Evolutionary conservation across 2,888 invertebrate genomes (phyloP).

Genomic region (Apodemia hepburni): DNA sequence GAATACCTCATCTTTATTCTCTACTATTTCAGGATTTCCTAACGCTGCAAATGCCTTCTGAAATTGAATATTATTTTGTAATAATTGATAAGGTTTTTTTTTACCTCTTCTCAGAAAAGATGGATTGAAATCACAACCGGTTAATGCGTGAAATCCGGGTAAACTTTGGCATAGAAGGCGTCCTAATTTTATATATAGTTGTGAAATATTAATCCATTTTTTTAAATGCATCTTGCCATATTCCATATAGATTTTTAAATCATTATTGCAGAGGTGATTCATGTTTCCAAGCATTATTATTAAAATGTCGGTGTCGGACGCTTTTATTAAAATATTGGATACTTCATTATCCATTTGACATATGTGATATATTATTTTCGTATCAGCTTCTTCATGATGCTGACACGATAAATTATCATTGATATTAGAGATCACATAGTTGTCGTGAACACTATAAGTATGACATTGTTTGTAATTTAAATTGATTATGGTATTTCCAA

Average conservation of each 20-base stretch:
- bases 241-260: constrained; percentile 9
- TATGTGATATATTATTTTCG: constrained; percentile 28
- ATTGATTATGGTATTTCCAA: constrained; percentile 25
- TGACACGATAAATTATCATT: constrained; percentile 30
- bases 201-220: constrained; percentile 27
- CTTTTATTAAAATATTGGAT: constrained; percentile 26
- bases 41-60: constrained; percentile 16
- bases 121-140: constrained; percentile 30
- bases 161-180: constrained; percentile 22
- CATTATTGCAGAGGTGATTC: neutral
- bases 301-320: constrained; percentile 35
- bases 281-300: constrained; percentile 35
- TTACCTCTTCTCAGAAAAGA: constrained; percentile 20
- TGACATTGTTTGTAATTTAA: constrained; percentile 25
- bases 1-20: constrained; percentile 8
- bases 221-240: neutral
- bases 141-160: constrained; percentile 29
- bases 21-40: constrained; percentile 15
- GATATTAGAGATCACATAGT: too few species aligned
- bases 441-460: constrained; percentile 11
- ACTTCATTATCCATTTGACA: constrained; percentile 25
- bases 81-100: too few species aligned
- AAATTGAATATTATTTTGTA: neutral
- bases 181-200: constrained; percentile 26
- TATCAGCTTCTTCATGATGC: constrained; percentile 35